Base-by-base conservation (phyloP, 2,888 invertebrate genomes). In the Drosophila vallismaia region DNA sequence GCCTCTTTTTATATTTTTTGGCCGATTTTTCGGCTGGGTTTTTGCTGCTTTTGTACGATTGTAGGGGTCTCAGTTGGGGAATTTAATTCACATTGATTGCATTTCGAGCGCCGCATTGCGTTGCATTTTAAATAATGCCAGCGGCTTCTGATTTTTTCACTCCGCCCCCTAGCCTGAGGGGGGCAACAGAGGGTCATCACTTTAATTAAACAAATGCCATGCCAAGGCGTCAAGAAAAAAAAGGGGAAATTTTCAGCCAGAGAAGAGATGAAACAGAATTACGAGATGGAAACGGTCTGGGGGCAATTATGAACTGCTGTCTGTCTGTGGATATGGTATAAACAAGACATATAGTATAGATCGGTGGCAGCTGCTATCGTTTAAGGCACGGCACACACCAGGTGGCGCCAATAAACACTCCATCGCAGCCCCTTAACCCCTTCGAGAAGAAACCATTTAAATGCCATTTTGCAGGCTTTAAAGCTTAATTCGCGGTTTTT, bases 41-140 rank as follows among this genome's bases (percentile, higher is more conserved):
- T 40, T 7, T 42, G 40, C 44, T 31, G 36, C 12, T 36, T 36
- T 36, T 36, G 56, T 56, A 56, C 69, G 28, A 5, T 28, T 28
- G 19, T 19, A 19, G 19, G 45, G 76, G 70, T 67, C 59, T 69
- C 71, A 77, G 73, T 76, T 72, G 62, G 76, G 85, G 88, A 82
- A 82, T 82, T 82, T 82, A 82, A 82, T 82, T 82, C 87, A 74
- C 82, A 82, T 82, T 82, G 82, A 82, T 82, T 82, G 87, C 82
- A 82, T 82, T 82, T 82, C 86, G 71, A 73, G 86, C 86, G 79
- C 76, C 82, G 82, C 87, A 82, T 81, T 82, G 82, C 82, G 86
- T 85, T 87, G 82, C 82, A 82, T 87, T 87, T 82, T 87, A 82
- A 82, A 82, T 82, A 82, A 81, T 87, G 87, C 80, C 87, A 86